Percentiles rank a stretch among this genome's conserved stretches.
phyloP scores from a whole-genome alignment of 2,797 vertebrate species.

The Borostomias antarcticus region DNA sequence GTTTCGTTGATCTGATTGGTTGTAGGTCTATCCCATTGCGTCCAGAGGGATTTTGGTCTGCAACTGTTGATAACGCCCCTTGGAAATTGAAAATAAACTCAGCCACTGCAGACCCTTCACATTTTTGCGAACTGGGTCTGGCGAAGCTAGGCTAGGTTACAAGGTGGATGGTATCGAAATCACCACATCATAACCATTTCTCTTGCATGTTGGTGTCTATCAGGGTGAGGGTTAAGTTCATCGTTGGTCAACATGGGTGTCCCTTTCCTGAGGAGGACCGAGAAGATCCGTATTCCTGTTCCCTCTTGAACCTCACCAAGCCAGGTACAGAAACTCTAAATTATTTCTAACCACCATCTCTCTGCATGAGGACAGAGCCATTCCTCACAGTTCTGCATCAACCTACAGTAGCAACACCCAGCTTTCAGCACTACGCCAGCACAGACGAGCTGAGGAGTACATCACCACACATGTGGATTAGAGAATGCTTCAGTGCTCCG shows the following conservation, averaged over 20 bases:
- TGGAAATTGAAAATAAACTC: too few species aligned
- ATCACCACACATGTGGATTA: too few species aligned
- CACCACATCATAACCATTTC: not conserved
- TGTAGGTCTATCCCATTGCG: too few species aligned
- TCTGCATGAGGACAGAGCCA: not conserved
- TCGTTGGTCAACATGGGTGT: conserved; percentile 89
- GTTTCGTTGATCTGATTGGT: too few species aligned
- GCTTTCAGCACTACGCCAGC: too few species aligned
- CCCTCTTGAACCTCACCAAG: conserved; percentile 88
- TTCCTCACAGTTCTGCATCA: not conserved
- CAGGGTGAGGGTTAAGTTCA: conserved; percentile 96
- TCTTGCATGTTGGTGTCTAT: conserved; percentile 22
- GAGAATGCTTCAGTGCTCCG: not conserved
- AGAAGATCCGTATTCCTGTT: conserved; percentile 94
- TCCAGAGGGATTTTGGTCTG: too few species aligned
- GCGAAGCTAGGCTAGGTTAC: too few species aligned
- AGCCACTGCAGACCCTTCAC: too few species aligned
- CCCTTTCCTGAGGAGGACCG: conserved; percentile 90
- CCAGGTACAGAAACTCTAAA: conserved; percentile 73
- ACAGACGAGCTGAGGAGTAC: too few species aligned
- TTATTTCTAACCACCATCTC: not conserved
- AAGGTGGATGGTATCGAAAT: not conserved
- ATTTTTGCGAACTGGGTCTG: too few species aligned
- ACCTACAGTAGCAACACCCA: too few species aligned
- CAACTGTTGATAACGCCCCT: too few species aligned